Conservation (phyloP, 2,113 vertebrate genomes). For the Galemys pyrenaicus region DNA sequence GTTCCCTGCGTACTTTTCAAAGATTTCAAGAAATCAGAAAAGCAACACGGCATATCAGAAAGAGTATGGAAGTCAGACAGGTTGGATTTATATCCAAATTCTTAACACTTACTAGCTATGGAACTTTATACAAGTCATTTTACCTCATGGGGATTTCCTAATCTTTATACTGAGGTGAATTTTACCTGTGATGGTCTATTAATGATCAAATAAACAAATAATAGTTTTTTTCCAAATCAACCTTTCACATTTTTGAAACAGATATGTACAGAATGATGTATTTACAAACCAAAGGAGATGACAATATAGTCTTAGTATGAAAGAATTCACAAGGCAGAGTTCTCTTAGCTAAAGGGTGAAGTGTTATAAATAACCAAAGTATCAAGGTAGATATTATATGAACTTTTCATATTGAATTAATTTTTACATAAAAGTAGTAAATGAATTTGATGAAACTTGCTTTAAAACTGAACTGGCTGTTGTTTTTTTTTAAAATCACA, state of each 20-base stretch:
- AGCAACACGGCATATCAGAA: background rate
- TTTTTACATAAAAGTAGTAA: conserved; percentile 51
- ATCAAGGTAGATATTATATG: conserved; percentile 45
- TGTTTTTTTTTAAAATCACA: background rate
- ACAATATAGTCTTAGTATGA: background rate
- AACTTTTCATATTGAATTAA: conserved; percentile 45
- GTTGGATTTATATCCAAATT: background rate
- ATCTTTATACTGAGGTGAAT: conserved; percentile 4
- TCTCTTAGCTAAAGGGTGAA: background rate
- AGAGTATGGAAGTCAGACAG: background rate
- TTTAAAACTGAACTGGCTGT: background rate
- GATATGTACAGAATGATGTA: background rate
- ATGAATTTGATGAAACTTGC: background rate
- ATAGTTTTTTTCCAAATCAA: conserved; percentile 29
- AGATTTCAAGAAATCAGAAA: conserved; percentile 43
- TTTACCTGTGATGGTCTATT: background rate
- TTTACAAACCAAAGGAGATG: conserved; percentile 23
- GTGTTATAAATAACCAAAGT: background rate
- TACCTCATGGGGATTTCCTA: background rate
- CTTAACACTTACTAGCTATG: background rate
- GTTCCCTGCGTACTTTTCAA: background rate
- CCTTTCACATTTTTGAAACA: conserved; percentile 33
- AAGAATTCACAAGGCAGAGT: conserved; percentile 28
- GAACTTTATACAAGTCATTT: background rate
- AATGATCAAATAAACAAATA: background rate